Conservation (phyloP, 2,797 vertebrate species). For the Petrocephalus sullivani region DNA sequence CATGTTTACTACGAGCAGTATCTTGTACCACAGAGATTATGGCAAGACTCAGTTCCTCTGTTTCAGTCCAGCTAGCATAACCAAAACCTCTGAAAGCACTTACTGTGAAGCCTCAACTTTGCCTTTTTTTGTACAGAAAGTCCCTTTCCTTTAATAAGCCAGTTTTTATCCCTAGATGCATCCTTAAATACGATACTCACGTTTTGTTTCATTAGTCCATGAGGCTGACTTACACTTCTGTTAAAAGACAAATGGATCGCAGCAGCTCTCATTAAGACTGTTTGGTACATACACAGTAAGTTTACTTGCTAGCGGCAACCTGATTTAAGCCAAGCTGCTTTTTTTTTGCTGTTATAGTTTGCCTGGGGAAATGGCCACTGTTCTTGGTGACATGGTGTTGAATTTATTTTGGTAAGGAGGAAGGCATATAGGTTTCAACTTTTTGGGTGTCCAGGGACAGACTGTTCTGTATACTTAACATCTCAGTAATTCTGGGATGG, state of each 20-base stretch:
- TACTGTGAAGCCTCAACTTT: background rate
- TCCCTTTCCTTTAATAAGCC: background rate
- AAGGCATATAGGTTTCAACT: background rate
- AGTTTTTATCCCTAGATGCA: background rate
- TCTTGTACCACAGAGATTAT: background rate
- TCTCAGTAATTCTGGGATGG: background rate
- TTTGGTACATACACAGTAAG: background rate
- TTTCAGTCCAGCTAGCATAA: background rate
- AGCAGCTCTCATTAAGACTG: background rate
- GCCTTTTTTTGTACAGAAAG: background rate
- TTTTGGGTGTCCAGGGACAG: background rate
- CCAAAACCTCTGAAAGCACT: background rate
- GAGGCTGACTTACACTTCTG: background rate
- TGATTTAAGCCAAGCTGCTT: background rate
- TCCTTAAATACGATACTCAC: background rate
- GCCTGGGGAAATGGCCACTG: background rate
- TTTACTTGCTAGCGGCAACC: background rate
- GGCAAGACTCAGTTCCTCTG: background rate
- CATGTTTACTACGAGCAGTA: background rate
- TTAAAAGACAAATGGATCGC: background rate
- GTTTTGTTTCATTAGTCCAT: background rate
- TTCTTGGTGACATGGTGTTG: background rate
- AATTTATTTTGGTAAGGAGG: background rate
- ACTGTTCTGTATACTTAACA: background rate
- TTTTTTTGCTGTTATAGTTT: background rate